Evolutionary conservation across 2,113 vertebrate genomes (phyloP).

Genomic region (Clarias magur): DNA sequence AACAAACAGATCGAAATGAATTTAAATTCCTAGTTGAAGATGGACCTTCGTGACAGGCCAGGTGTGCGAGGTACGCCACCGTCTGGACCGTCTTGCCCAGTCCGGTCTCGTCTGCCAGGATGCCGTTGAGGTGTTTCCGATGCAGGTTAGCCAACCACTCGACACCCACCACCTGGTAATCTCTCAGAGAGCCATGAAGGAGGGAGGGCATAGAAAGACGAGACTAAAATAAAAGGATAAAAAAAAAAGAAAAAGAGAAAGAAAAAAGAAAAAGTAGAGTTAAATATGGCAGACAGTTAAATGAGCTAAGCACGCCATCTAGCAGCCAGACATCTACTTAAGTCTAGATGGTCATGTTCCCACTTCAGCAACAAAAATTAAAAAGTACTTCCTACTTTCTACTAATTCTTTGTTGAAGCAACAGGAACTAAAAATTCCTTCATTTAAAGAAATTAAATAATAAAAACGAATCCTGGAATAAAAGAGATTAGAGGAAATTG

Average conservation of each 20-base stretch:
- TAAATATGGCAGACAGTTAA: neutral
- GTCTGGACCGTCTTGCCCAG: constrained; percentile 90
- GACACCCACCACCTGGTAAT: constrained; percentile 89
- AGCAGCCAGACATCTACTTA: neutral
- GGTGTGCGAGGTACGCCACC: constrained; percentile 88
- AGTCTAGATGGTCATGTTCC: too few species aligned
- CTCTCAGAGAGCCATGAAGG: constrained; percentile 82
- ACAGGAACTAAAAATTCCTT: neutral
- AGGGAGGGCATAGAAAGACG: constrained; percentile 78
- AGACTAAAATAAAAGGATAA: constrained; percentile 57
- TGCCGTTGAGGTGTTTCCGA: constrained; percentile 87
- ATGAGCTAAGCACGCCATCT: neutral
- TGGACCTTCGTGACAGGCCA: constrained; percentile 86
- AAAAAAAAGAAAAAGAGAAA: neutral
- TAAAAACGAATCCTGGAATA: neutral
- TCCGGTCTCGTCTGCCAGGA: constrained; percentile 87
- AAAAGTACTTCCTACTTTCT: neutral
- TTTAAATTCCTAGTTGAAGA: neutral
- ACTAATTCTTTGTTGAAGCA: neutral
- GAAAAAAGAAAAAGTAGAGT: neutral
- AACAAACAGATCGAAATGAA: too few species aligned
- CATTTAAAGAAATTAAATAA: neutral
- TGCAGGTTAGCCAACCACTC: constrained; percentile 87
- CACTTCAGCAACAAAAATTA: neutral
- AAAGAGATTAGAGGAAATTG: neutral